These are phyloP conservation scores for Lithophane ornitopus DNA, from an alignment of 2,888 invertebrate genomes.

Conservation along the genomic window DNA sequence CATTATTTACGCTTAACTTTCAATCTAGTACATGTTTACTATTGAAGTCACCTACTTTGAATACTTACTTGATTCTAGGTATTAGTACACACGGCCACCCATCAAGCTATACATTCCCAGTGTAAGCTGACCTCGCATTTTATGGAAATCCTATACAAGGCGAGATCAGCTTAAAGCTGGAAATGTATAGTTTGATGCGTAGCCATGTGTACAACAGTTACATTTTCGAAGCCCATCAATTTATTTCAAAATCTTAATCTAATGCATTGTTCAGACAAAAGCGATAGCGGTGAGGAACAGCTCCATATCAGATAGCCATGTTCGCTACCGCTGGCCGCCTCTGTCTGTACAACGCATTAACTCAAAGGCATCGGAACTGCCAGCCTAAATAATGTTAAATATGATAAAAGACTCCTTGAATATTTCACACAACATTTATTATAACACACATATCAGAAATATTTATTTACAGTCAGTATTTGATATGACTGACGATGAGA, in stretches of 20 bases:
- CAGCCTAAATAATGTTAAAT: conserved; percentile 52
- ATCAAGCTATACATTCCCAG: no score
- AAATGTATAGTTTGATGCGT: no score
- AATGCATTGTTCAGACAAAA: background rate
- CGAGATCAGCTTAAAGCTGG: no score
- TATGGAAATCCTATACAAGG: no score
- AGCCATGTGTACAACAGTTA: conserved; percentile 3
- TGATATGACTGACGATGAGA: conserved; percentile 63
- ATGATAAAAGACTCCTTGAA: conserved; percentile 45
- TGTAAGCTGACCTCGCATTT: no score
- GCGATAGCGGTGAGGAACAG: background rate
- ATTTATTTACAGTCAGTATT: conserved; percentile 63
- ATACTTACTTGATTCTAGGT: conserved; percentile 10
- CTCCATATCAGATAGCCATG: background rate
- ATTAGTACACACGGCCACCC: background rate
- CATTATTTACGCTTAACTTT: conserved; percentile 14
- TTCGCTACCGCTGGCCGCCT: background rate
- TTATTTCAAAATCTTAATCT: background rate
- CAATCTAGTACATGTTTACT: background rate
- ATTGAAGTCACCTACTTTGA: background rate
- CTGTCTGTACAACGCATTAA: background rate
- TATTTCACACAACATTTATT: conserved; percentile 61
- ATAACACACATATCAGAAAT: conserved; percentile 52
- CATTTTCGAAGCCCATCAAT: conserved; percentile 14
- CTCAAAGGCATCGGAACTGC: conserved; percentile 44